A percentile compares a stretch with the other conserved stretches of the same genome.
Evolutionary conservation across 2,888 invertebrate species (phyloP).

Genomic region (Lasioglossum marginatum): DNA sequence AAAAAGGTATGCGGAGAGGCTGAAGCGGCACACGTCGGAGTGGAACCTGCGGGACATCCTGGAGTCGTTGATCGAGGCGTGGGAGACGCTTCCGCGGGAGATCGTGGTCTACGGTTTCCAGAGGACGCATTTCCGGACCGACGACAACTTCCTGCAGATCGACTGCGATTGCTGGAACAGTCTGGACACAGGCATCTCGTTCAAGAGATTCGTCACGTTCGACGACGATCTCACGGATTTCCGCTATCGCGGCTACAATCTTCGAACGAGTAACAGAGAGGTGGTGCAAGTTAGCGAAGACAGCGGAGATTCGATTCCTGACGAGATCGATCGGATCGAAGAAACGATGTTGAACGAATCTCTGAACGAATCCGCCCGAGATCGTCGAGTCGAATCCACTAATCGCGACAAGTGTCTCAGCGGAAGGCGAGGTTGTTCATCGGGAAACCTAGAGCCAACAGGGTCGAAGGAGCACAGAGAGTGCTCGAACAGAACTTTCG

Average conservation of each 20-base stretch:
- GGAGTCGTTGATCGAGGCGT: slow-evolving; percentile 69
- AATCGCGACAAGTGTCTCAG: background rate
- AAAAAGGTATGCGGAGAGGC: slow-evolving; percentile 58
- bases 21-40: slow-evolving; percentile 1
- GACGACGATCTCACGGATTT: slow-evolving; percentile 73
- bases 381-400: no score
- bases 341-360: background rate
- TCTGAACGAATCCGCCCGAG: background rate
- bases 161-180: slow-evolving; percentile 71
- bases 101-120: slow-evolving; percentile 76
- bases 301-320: background rate
- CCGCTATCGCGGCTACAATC: slow-evolving; percentile 20
- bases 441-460: background rate
- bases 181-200: slow-evolving; percentile 67
- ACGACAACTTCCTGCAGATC: slow-evolving; percentile 70
- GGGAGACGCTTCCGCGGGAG: slow-evolving; percentile 73
- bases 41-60: slow-evolving; percentile 72
- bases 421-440: background rate
- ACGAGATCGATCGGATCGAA: background rate
- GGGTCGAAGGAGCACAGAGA: background rate
- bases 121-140: slow-evolving; percentile 75
- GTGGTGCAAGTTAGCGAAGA: background rate
- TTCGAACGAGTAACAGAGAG: background rate
- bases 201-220: slow-evolving; percentile 76
- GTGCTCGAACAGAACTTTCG: background rate